Evolutionary conservation across 2,888 invertebrate species (phyloP).

Genomic region (Villa cingulata): DNA sequence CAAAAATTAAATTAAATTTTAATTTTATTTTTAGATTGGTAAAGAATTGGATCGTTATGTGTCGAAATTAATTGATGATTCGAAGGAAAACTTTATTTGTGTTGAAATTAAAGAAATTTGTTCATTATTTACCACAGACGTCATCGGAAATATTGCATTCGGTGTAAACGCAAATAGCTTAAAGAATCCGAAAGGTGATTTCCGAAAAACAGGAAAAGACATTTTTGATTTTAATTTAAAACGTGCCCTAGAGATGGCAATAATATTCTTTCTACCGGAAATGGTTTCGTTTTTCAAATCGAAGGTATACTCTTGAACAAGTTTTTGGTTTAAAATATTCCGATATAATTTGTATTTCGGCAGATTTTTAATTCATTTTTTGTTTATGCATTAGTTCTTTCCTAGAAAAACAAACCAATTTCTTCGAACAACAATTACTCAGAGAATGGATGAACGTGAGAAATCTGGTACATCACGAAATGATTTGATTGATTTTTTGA

Average conservation of each 20-base stretch:
- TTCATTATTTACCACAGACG: slow-evolving; percentile 28
- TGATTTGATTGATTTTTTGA: slow-evolving; percentile 40
- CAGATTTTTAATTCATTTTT: neutral
- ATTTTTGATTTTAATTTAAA: slow-evolving; percentile 19
- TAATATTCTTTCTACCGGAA: slow-evolving; percentile 28
- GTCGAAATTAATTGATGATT: slow-evolving; percentile 19
- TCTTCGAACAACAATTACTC: slow-evolving; percentile 30
- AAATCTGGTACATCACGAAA: slow-evolving; percentile 29
- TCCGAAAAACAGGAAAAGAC: slow-evolving; percentile 22
- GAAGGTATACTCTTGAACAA: slow-evolving; percentile 21
- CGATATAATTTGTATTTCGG: neutral
- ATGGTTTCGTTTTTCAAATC: slow-evolving; percentile 20
- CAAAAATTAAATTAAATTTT: no score
- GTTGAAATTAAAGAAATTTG: slow-evolving; percentile 17
- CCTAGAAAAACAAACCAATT: slow-evolving; percentile 25
- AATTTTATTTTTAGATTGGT: slow-evolving; percentile 21
- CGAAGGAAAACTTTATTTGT: neutral
- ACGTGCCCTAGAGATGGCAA: slow-evolving; percentile 23
- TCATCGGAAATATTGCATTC: slow-evolving; percentile 30
- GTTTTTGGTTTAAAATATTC: no score
- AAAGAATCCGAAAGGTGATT: slow-evolving; percentile 26
- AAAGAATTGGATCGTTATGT: slow-evolving; percentile 25
- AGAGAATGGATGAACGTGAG: slow-evolving; percentile 34
- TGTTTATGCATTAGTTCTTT: slow-evolving; percentile 9
- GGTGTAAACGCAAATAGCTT: slow-evolving; percentile 29